These are phyloP conservation scores for Riparia riparia DNA, from an alignment of 2,113 vertebrate genomes.

Conservation along the genomic window DNA sequence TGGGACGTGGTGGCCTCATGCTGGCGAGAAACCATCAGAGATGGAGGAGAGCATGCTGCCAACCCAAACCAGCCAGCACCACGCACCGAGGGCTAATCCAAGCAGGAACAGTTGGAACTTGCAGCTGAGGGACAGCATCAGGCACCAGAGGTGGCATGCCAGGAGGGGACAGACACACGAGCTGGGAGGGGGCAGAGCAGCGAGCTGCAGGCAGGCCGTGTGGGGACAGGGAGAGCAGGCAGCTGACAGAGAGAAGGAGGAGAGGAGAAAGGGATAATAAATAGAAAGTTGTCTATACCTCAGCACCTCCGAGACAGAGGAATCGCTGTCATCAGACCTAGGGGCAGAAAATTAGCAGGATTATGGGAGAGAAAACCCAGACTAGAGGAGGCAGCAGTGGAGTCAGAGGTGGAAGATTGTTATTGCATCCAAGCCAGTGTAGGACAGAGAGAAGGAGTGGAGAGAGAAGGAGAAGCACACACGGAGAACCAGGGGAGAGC, in stretches of 20 bases:
- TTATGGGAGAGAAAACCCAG: conserved; percentile 81
- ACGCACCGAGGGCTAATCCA: background rate
- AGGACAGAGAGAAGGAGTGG: conserved; percentile 1
- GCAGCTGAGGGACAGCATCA: background rate
- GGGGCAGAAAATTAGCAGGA: conserved; percentile 95
- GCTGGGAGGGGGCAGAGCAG: conserved; percentile 13
- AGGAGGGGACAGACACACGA: background rate
- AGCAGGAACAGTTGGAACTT: background rate
- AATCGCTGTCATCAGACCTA: conserved; percentile 99
- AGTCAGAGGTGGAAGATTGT: conserved; percentile 60
- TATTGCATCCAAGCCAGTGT: conserved; percentile 58
- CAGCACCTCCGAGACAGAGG: conserved; percentile 99
- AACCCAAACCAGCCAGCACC: background rate
- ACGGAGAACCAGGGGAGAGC: background rate
- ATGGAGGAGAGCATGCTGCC: conserved; percentile 9
- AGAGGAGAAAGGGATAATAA: conserved; percentile 59
- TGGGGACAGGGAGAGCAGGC: conserved; percentile 8
- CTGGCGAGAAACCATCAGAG: background rate
- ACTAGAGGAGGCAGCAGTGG: conserved; percentile 49
- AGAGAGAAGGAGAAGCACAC: conserved; percentile 4
- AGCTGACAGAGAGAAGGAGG: conserved; percentile 14
- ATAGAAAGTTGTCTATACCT: conserved; percentile 94
- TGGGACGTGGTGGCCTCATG: background rate
- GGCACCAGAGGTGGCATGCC: background rate
- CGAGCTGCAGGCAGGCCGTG: conserved; percentile 27